These are phyloP conservation scores for Nephrotoma appendiculata DNA, from an alignment of 2,888 invertebrate species.

Conservation along the genomic window DNA sequence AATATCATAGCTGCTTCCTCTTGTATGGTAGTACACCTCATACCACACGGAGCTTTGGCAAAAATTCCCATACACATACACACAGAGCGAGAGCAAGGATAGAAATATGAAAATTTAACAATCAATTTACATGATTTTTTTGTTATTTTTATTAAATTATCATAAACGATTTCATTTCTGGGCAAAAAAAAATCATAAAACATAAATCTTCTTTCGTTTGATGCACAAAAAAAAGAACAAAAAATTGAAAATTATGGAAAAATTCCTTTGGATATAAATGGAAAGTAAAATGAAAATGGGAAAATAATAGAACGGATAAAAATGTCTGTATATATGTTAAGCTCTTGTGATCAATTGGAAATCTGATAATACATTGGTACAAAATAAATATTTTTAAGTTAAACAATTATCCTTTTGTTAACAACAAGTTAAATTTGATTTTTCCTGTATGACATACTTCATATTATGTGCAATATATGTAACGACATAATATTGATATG, in stretches of 20 bases:
- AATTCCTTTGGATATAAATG: neutral
- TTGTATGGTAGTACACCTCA: neutral
- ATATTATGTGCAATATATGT: neutral
- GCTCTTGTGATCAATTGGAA: neutral
- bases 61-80: neutral
- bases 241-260: neutral
- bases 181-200: neutral
- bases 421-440: neutral
- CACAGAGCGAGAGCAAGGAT: neutral
- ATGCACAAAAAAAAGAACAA: neutral
- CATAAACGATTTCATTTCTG: neutral
- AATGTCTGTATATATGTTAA: neutral
- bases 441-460: neutral
- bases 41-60: neutral
- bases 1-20: neutral
- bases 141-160: neutral
- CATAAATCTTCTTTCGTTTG: neutral
- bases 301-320: neutral
- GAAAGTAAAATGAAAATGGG: neutral
- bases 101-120: neutral
- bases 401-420: neutral
- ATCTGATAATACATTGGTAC: neutral
- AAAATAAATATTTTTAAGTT: neutral
- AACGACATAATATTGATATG: neutral
- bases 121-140: neutral